These are phyloP conservation scores for Sinocyclocheilus maitianheensis DNA, from an alignment of 2,113 vertebrate species.

Conservation along the genomic window DNA sequence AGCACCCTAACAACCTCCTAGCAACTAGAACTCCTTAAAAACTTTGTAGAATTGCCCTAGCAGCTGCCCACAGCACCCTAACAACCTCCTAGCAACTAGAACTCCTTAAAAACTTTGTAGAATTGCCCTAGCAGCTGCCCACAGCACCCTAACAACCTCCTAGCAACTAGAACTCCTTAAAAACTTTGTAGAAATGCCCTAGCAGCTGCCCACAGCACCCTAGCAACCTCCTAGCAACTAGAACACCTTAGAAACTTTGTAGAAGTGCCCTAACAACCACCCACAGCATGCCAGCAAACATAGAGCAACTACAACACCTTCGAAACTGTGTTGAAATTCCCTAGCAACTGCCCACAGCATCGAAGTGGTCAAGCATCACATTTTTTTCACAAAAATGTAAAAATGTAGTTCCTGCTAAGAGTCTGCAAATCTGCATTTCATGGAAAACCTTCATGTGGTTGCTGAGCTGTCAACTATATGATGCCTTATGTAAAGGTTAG, in stretches of 20 bases:
- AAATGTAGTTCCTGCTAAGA: neutral
- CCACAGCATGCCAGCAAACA: neutral
- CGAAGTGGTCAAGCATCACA: neutral
- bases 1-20: too few relatives aligned
- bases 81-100: too few relatives aligned
- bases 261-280: neutral
- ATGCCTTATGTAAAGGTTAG: constrained; percentile 38
- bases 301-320: too few relatives aligned
- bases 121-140: too few relatives aligned
- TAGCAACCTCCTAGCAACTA: neutral
- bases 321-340: too few relatives aligned
- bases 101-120: too few relatives aligned
- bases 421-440: neutral
- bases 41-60: neutral
- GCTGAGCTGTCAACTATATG: neutral
- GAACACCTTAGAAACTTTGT: neutral
- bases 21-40: neutral
- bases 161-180: too few relatives aligned
- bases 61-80: neutral
- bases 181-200: too few relatives aligned
- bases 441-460: neutral
- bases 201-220: too few relatives aligned
- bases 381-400: neutral
- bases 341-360: neutral
- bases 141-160: too few relatives aligned